Evolutionary conservation across 2,113 vertebrate species (phyloP).

Genomic region (Tychaedon coryphoeus): DNA sequence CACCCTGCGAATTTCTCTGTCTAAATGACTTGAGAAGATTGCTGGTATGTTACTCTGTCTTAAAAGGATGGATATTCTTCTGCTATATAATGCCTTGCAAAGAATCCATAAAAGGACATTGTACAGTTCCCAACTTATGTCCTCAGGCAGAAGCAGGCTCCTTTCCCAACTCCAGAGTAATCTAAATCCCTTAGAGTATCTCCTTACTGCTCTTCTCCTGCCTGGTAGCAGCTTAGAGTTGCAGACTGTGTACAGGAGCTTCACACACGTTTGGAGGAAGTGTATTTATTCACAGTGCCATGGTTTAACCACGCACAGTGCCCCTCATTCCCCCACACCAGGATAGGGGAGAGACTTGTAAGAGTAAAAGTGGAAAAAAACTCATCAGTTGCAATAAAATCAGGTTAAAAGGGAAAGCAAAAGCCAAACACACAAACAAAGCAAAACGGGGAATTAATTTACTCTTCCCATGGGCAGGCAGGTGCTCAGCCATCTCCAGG

Average conservation of each 20-base stretch:
- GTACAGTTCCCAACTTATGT: not conserved
- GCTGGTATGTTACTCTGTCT: not conserved
- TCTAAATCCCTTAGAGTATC: not conserved
- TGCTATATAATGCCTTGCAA: not conserved
- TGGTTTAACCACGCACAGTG: too few species aligned
- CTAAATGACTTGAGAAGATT: not conserved
- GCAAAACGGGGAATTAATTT: not conserved
- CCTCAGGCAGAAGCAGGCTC: not conserved
- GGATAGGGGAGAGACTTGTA: rapidly evolving
- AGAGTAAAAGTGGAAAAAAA: not conserved
- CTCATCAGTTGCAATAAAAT: rapidly evolving
- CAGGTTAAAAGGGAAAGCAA: not conserved
- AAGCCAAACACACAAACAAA: not conserved
- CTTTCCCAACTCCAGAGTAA: not conserved
- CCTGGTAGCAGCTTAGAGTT: not conserved
- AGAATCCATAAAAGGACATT: not conserved
- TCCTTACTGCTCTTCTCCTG: not conserved
- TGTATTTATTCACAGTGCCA: not conserved
- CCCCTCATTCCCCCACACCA: rapidly evolving
- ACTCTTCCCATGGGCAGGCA: not conserved
- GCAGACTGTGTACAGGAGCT: not conserved
- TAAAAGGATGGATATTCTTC: not conserved
- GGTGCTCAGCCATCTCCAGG: not conserved
- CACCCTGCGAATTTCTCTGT: not conserved
- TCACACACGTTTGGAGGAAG: not conserved